Evolutionary conservation across 2,113 vertebrate genomes (phyloP).

Genomic region (Neomonachus schauinslandi): DNA sequence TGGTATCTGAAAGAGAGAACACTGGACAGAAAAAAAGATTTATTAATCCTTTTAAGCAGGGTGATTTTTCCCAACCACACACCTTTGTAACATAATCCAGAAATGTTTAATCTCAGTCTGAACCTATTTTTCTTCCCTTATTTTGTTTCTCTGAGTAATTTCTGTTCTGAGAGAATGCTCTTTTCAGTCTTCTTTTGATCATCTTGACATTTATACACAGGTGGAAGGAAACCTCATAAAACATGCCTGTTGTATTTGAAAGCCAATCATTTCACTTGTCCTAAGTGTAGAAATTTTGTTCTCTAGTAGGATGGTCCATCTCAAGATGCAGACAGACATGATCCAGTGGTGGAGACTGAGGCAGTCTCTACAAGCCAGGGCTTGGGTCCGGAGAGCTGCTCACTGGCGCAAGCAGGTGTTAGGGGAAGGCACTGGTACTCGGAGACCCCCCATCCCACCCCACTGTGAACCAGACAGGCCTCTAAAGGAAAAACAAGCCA

Average conservation of each 20-base stretch:
- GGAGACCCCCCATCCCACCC: background rate
- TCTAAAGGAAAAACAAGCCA: background rate
- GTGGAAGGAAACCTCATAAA: background rate
- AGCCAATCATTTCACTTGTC: background rate
- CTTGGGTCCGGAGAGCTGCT: background rate
- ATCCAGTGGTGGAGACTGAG: background rate
- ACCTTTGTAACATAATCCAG: background rate
- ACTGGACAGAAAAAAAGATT: background rate
- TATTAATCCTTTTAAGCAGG: background rate
- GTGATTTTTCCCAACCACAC: background rate
- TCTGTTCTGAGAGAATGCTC: background rate
- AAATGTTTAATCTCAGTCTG: background rate
- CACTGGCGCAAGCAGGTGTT: background rate
- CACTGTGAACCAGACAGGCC: background rate
- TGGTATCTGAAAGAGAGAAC: background rate
- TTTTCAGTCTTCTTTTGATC: background rate
- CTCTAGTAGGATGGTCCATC: background rate
- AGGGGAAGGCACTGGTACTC: background rate
- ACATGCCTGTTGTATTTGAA: background rate
- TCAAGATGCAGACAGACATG: background rate
- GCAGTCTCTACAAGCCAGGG: background rate
- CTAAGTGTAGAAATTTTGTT: background rate
- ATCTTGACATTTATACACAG: background rate
- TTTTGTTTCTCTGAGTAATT: conserved; percentile 9
- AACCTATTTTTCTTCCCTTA: background rate